Evolutionary conservation across 2,797 vertebrate genomes (phyloP), one percentile per base, ranked within the genome.

Genomic region (Hoplostethus mediterraneus): DNA sequence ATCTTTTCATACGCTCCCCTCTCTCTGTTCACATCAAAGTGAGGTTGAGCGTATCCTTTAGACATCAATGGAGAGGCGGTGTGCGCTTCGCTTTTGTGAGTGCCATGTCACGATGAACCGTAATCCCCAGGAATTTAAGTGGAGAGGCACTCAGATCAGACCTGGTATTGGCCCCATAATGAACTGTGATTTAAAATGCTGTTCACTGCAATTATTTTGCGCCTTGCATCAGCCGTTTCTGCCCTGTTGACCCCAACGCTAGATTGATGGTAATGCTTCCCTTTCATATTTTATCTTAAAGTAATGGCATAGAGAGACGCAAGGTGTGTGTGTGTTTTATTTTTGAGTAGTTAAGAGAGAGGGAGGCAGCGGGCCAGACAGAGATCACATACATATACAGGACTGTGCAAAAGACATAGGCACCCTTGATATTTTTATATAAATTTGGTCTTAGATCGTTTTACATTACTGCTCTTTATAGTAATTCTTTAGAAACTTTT

Each of bases 81-180:
- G 4, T 49, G 63, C 6, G 21, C 70, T 84, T 60, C 52, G 65
- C 48, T 76, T 75, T 54, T 42, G 28, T 83, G 60, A 58, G 8
- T 40, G 51, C 57, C 5, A 49, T 71, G 73, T 84, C 78, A 79
- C 6, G 80, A 84, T 78, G 79, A 86, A 66, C 63, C 81, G 59
- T 86, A 84, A 83, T 88, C 80, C 74, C 44, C 70, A 55, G 59
- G 77, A 82, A 81, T 87, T 77, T 71, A 76, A 85, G 80, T 75
- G 71, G 59, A 69, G 80, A 83, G 49, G 72, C 12, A 66, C 82
- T 82, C 68, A 6, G 59, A 78, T 84, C 75, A 73, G 67, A 85
- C 80, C 81, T 67, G 61, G 14, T 14, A 36, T 56, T 67, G 71
- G 73, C 81, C 75, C 79, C 31, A 11, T 85, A 75, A 85, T 79